Evolutionary conservation across 30 jellyfish, hydroid and myxozoan species (phyloP).

Genomic region (Hydractinia symbiolongicarpus): DNA sequence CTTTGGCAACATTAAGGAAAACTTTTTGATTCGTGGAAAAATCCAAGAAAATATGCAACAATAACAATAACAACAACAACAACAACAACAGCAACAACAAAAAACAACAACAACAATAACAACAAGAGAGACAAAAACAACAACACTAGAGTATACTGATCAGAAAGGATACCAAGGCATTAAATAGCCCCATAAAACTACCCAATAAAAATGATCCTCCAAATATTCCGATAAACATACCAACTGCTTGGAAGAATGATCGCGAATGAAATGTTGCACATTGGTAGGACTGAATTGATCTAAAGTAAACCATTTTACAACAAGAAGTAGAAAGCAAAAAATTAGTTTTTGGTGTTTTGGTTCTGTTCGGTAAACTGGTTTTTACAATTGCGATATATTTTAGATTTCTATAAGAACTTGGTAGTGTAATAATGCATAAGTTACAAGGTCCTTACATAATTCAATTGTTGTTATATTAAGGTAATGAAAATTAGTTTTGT

Average conservation of each 20-base stretch:
- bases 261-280: conserved; percentile 51
- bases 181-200: conserved; percentile 71
- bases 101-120: neutral
- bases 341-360: neutral
- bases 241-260: conserved; percentile 78
- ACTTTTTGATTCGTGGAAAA: too few species aligned
- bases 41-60: neutral
- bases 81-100: neutral
- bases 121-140: neutral
- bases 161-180: conserved; percentile 89
- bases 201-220: conserved; percentile 95
- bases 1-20: conserved; percentile 12
- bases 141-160: neutral
- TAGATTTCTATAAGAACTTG: neutral
- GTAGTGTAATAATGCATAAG: conserved; percentile 1
- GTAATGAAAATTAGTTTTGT: too few species aligned
- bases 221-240: conserved; percentile 76
- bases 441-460: too few species aligned
- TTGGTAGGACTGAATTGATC: conserved; percentile 76
- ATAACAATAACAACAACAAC: neutral
- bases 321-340: neutral
- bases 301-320: conserved; percentile 2
- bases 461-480: too few species aligned
- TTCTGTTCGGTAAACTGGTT: too few species aligned
- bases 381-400: neutral